Evolutionary conservation across 2,797 vertebrate genomes (phyloP), one percentile per base, ranked within the genome.

Genomic region (Huso huso): DNA sequence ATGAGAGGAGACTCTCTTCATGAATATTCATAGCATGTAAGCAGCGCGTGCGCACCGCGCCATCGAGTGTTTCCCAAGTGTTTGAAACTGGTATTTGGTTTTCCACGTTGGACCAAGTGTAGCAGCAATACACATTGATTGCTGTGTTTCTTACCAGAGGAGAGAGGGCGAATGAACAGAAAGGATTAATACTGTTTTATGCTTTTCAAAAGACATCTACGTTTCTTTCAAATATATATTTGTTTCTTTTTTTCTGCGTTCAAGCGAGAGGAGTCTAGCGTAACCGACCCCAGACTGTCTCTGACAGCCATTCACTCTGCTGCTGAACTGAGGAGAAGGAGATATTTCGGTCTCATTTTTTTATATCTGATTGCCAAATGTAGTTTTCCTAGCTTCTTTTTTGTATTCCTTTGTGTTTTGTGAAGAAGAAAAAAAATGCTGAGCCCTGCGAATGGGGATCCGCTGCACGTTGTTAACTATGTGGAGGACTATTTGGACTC

Each of bases 401-500:
- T 7, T 57, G 49, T n/a, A 55, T 37, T 68, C 12, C 15, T 51
- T 51, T 59, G 15, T 37, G 23, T 61, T 60, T 48, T 49, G 48
- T 68, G 77, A 80, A 81, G 83, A 82, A 82, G 82, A 48, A 10
- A 50, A 60, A 83, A 86, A 75, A 98, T 99, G 96, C 86, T 99
- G 87, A 98, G 93, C 85, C 92, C 95, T 74, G 89, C 91, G 71
- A 97, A 93, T 79, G 95, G 94, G 66, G 96, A 99, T 76, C 90
- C 92, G 62, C 82, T 91, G 75, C 93, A 93, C 79, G 91, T 94
- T 74, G 91, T 90, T 72, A 96, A 90, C 79, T 99, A 96, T 83
- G 95, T 98, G 65, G 94, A 96, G 80, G 96, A 98, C 80, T 99
- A 99, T 86, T 78, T 99, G 90, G 96, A 99, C 80, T 91, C 96